These are phyloP conservation scores for Stenopsyche tienmushanensis DNA, from an alignment of 1,140 invertebrate species.

Conservation along the genomic window DNA sequence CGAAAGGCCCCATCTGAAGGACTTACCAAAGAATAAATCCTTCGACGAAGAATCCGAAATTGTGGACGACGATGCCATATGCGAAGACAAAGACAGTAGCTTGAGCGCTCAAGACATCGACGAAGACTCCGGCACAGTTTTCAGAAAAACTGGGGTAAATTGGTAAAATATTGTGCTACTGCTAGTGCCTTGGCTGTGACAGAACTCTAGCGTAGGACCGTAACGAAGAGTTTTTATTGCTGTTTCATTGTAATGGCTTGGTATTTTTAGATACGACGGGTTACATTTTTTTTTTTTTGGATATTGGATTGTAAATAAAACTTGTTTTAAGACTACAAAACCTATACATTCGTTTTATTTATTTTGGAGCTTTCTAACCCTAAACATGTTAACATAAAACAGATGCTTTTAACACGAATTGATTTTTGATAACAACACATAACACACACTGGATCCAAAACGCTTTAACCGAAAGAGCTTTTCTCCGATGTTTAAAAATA, in stretches of 20 bases:
- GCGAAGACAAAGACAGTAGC: no score
- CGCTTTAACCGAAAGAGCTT: no score
- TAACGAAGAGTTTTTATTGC: background rate
- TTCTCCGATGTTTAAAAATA: no score
- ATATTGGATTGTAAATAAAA: constrained; percentile 33
- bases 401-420: no score
- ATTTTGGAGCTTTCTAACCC: background rate
- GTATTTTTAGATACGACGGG: background rate
- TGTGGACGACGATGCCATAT: background rate
- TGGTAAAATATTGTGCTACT: background rate
- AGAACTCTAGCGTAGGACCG: constrained; percentile 1
- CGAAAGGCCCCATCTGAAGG: constrained; percentile 44
- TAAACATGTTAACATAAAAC: no score
- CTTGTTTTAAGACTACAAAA: constrained; percentile 40
- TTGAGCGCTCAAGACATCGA: background rate
- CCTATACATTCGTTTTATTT: constrained; percentile 12
- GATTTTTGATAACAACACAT: background rate
- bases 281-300: background rate
- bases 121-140: constrained; percentile 11
- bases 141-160: constrained; percentile 33
- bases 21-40: constrained; percentile 47
- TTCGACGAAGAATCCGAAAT: constrained; percentile 45
- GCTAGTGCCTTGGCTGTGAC: constrained; percentile 18
- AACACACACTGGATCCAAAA: no score
- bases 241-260: constrained; percentile 12